Evolutionary conservation across 2,113 vertebrate species (phyloP), one percentile per base, ranked within the genome.

Genomic region (Epinephelus fuscoguttatus): DNA sequence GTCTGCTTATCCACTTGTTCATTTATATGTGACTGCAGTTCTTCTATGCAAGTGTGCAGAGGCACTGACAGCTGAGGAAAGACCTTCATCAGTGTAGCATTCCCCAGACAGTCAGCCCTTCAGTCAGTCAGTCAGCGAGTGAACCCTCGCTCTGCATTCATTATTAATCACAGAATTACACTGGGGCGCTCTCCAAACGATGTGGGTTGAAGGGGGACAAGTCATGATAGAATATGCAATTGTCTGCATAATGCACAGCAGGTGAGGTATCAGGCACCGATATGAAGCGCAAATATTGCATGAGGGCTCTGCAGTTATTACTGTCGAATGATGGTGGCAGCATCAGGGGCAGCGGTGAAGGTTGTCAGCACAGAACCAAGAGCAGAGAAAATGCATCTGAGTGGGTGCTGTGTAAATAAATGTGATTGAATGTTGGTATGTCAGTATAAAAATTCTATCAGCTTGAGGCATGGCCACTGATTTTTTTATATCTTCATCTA

Each of bases 81-180:
- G 59, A 80, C 89, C 81, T 90, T 91, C 85, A 90, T 92, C 84
- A 80, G 56, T 70, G 70, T 30, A 30, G 33, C 81, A 1, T 56
- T 86, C 76, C 62, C 81, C 78, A 86, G 89, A 86, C 69, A 84
- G 78, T 42, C 84, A 75, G 59, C 53, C 53, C 75, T 59, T 80
- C 83, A 81, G 69, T 79, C 79, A 79, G 79, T 64, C 87, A 81
- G 70, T n/a, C 84, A 42, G 83, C 33, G 4, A 55, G 80, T 76
- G 62, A 74, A 75, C 63, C 71, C 75, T 77, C 76, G 50, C 81
- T 86, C 82, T 74, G 30, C 79, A 89, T 95, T 63, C 73, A 94
- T 93, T 93, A 92, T 95, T 92, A 88, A 94, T 91, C 84, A 82
- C 64, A 82, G 73, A 88, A 84, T 88, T 86, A 89, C 68, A 85